phyloP scores from a whole-genome alignment of 2,888 invertebrate species.

The Andrena bicolor region DNA sequence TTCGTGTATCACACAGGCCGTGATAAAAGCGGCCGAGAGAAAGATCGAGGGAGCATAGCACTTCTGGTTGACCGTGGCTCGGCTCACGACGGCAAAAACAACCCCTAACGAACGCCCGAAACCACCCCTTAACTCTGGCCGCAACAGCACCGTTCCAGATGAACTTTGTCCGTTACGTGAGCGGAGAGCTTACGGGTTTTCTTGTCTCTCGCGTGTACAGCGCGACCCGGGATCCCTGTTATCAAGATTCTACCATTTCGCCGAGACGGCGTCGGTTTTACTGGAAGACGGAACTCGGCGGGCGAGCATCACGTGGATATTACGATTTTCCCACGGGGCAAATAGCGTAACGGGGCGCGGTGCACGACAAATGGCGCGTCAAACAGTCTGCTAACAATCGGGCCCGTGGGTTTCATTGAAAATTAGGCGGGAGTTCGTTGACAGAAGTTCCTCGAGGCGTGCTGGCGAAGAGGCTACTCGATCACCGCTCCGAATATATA shows the following conservation, averaged over 20 bases:
- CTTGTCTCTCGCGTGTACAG: constrained; percentile 56
- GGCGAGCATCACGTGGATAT: constrained; percentile 35
- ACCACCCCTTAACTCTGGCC: constrained; percentile 65
- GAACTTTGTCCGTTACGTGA: constrained; percentile 78
- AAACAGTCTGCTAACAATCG: constrained; percentile 19
- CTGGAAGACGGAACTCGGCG: constrained; percentile 4
- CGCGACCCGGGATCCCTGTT: constrained; percentile 37
- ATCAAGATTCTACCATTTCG: constrained; percentile 64
- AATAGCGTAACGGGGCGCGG: neutral
- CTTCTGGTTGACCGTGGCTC: constrained; percentile 62
- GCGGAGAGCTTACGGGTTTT: constrained; percentile 71
- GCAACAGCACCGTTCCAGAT: constrained; percentile 68
- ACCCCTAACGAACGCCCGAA: constrained; percentile 70
- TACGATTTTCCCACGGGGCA: constrained; percentile 35
- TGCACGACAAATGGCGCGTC: constrained; percentile 15
- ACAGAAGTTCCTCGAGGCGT: neutral
- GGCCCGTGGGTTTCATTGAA: constrained; percentile 16
- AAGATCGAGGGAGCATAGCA: constrained; percentile 47
- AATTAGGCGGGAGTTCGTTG: constrained; percentile 10
- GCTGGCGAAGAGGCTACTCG: neutral
- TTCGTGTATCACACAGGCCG: constrained; percentile 39
- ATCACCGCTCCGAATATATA: neutral
- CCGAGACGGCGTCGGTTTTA: constrained; percentile 41
- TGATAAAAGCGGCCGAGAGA: constrained; percentile 50
- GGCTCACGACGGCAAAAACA: constrained; percentile 71